These are phyloP conservation scores for Beaufortia kweichowensis DNA, from an alignment of 2,113 vertebrate genomes.

Conservation along the genomic window DNA sequence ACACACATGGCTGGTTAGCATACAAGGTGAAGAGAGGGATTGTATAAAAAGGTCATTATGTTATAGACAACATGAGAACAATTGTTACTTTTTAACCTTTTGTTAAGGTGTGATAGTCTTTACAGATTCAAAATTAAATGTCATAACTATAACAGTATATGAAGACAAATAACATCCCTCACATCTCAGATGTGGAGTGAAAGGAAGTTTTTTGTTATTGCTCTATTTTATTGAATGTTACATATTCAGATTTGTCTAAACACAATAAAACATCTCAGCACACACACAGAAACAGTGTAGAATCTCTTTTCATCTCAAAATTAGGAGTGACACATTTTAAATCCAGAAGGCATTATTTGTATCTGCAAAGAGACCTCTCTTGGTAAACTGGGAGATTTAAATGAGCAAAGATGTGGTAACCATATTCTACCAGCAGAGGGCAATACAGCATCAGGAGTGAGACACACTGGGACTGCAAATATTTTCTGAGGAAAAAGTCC, in stretches of 20 bases:
- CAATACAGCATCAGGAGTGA: slow-evolving; percentile 10
- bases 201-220: too few species aligned
- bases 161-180: too few species aligned
- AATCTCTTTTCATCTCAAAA: too few species aligned
- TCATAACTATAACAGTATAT: not conserved
- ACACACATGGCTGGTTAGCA: not conserved
- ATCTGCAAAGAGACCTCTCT: not conserved
- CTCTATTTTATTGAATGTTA: too few species aligned
- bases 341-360: not conserved
- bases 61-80: not conserved
- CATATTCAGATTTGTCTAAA: too few species aligned
- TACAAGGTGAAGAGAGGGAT: slow-evolving; percentile 14
- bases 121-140: not conserved
- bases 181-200: too few species aligned
- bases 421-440: slow-evolving; percentile 39
- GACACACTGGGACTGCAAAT: not conserved
- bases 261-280: too few species aligned
- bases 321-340: not conserved
- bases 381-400: too few species aligned
- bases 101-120: not conserved
- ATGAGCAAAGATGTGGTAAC: too few species aligned
- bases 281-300: too few species aligned
- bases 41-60: not conserved
- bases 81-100: not conserved
- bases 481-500: not conserved